Evolutionary conservation across 2,888 invertebrate genomes (phyloP).

Genomic region (Abrostola tripartita): DNA sequence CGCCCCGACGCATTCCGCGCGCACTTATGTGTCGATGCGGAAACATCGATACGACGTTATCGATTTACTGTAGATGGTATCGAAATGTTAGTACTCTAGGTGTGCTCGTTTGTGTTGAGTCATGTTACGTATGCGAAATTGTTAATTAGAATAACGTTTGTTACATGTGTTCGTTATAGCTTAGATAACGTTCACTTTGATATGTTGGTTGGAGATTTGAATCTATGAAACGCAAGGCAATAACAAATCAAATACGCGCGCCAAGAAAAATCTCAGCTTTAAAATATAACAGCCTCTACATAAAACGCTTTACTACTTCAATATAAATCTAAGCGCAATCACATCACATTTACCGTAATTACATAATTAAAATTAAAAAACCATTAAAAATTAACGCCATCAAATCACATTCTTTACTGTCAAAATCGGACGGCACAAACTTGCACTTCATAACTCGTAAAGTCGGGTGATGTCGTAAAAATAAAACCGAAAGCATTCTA

Average conservation of each 20-base stretch:
- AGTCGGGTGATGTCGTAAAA: slow-evolving; percentile 76
- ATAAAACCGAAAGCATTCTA: slow-evolving; percentile 76
- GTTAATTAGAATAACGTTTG: slow-evolving; percentile 53
- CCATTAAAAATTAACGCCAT: slow-evolving; percentile 56
- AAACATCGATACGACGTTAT: slow-evolving; percentile 64
- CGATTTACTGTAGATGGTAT: slow-evolving; percentile 55
- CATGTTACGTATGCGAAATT: slow-evolving; percentile 60
- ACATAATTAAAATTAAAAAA: slow-evolving; percentile 55
- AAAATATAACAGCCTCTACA: not conserved
- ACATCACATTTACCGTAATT: slow-evolving; percentile 50
- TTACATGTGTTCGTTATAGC: slow-evolving; percentile 34
- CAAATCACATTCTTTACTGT: slow-evolving; percentile 63
- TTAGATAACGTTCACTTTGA: slow-evolving; percentile 24
- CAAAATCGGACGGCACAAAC: slow-evolving; percentile 70
- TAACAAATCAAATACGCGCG: not conserved
- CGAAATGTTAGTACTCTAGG: slow-evolving; percentile 53
- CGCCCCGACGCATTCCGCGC: slow-evolving; percentile 65
- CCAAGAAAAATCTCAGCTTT: not conserved
- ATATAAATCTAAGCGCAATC: slow-evolving; percentile 37
- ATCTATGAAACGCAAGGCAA: slow-evolving; percentile 2
- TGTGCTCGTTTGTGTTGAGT: slow-evolving; percentile 51
- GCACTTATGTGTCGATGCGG: slow-evolving; percentile 70
- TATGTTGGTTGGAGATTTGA: slow-evolving; percentile 14
- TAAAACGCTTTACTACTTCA: slow-evolving; percentile 47
- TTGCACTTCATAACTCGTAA: slow-evolving; percentile 75